Percentiles rank a stretch among this genome's conserved stretches.
Conservation (phyloP, 1,140 invertebrate genomes). For the Cotesia vestalis region DNA sequence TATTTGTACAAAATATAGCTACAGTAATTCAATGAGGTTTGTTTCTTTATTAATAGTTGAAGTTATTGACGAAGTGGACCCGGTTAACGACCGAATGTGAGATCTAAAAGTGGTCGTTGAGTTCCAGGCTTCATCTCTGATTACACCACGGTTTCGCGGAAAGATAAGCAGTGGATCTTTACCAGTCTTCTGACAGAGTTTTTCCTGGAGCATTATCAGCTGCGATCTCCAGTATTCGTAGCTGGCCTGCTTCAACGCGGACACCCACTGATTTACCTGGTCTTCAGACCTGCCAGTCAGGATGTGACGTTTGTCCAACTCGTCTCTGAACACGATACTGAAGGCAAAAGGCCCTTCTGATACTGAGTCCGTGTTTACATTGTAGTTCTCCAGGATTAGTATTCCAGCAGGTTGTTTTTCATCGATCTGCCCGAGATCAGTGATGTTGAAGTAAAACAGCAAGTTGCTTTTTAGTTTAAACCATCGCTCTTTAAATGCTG, state of each 20-base stretch:
- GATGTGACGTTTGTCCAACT: conserved; percentile 73
- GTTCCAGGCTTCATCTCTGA: conserved; percentile 60
- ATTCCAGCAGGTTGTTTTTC: conserved; percentile 72
- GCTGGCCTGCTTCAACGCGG: conserved; percentile 68
- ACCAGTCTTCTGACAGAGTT: conserved; percentile 70
- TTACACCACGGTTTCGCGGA: conserved; percentile 70
- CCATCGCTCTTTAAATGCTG: conserved; percentile 76
- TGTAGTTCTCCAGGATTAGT: conserved; percentile 75
- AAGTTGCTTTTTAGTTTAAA: conserved; percentile 77
- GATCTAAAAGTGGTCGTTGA: conserved; percentile 55
- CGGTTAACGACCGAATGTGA: conserved; percentile 51
- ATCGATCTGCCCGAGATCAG: conserved; percentile 73
- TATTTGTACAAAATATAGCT: conserved; percentile 17
- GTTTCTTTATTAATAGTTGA: conserved; percentile 23
- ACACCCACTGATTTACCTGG: conserved; percentile 72
- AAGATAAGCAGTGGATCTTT: conserved; percentile 73
- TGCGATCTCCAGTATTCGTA: conserved; percentile 71
- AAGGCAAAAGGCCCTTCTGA: conserved; percentile 74
- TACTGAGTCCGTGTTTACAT: conserved; percentile 70
- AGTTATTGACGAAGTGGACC: conserved; percentile 1
- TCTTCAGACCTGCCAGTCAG: conserved; percentile 72
- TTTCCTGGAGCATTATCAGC: conserved; percentile 69
- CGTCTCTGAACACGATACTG: conserved; percentile 73
- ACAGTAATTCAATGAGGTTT: conserved; percentile 32
- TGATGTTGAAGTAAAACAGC: conserved; percentile 78